Percentiles rank a stretch among this genome's conserved stretches.
These are phyloP conservation scores for Ascidia mentula DNA, from an alignment of 23 tunicate genomes.

Conservation along the genomic window DNA sequence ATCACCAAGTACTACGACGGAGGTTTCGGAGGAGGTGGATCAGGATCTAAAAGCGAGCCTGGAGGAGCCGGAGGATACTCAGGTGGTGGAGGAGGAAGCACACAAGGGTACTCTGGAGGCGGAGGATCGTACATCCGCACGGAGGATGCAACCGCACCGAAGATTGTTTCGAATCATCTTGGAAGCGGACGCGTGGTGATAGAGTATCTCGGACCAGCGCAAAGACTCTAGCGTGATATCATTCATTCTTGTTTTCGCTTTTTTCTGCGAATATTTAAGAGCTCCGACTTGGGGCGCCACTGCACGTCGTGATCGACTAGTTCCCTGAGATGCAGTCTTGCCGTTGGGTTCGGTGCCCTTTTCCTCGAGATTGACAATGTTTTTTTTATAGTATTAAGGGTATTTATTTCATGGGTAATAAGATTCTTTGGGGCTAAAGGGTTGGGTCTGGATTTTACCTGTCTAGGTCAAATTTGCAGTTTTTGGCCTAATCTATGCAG, in stretches of 20 bases:
- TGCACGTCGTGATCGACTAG: not conserved
- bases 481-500: no score
- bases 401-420: no score
- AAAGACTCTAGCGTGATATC: slow-evolving; percentile 3
- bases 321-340: slow-evolving; percentile 7
- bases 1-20: slow-evolving; percentile 41
- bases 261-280: not conserved
- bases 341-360: no score
- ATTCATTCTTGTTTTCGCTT: not conserved
- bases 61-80: slow-evolving; percentile 99
- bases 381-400: no score
- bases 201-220: slow-evolving; percentile 53
- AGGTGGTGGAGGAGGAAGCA: slow-evolving; percentile 97
- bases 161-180: slow-evolving; percentile 49
- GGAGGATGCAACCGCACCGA: slow-evolving; percentile 18
- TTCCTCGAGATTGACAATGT: no score
- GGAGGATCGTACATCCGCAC: slow-evolving; percentile 78
- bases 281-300: not conserved
- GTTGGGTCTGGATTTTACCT: no score
- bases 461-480: no score
- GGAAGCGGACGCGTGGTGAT: slow-evolving; percentile 72
- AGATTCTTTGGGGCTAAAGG: no score
- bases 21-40: slow-evolving; percentile 99
- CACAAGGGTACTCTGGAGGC: slow-evolving; percentile 90
- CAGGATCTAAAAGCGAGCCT: slow-evolving; percentile 76